These are phyloP conservation scores for Paraescarpia echinospica DNA, from an alignment of 1,140 invertebrate species.

Conservation along the genomic window DNA sequence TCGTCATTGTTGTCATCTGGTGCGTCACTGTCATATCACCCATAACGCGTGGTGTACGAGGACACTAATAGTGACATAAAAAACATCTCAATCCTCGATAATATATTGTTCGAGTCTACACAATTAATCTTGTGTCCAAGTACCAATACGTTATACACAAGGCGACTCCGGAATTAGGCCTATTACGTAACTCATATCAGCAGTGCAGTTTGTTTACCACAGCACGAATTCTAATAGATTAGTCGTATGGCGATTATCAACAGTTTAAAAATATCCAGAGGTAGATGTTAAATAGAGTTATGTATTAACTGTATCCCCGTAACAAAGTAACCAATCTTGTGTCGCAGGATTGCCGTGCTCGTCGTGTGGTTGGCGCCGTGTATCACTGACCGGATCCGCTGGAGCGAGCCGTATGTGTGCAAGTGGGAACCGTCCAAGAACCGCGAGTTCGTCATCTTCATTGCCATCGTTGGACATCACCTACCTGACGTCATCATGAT, in stretches of 20 bases:
- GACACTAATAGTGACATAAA: too few relatives aligned
- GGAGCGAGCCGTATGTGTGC: conserved; percentile 41
- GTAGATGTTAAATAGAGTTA: too few relatives aligned
- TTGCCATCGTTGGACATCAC: conserved; percentile 55
- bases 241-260: too few relatives aligned
- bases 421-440: conserved; percentile 54
- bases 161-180: too few relatives aligned
- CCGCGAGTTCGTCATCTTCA: conserved; percentile 51
- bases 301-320: neutral
- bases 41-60: neutral
- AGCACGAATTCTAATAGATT: too few relatives aligned
- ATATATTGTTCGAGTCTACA: too few relatives aligned
- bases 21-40: conserved; percentile 29
- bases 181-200: too few relatives aligned
- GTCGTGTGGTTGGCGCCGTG: conserved; percentile 52
- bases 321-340: neutral
- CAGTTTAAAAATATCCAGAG: too few relatives aligned
- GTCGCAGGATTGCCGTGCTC: conserved; percentile 44
- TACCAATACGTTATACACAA: too few relatives aligned
- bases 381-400: conserved; percentile 46
- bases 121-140: too few relatives aligned
- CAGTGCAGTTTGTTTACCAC: too few relatives aligned
- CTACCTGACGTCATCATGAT: conserved; percentile 49
- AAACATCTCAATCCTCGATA: too few relatives aligned
- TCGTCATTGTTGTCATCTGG: conserved; percentile 46